Evolutionary conservation across 2,113 vertebrate genomes (phyloP), one percentile per base, ranked within the genome.

Genomic region (Psammodynastes pulverulentus): DNA sequence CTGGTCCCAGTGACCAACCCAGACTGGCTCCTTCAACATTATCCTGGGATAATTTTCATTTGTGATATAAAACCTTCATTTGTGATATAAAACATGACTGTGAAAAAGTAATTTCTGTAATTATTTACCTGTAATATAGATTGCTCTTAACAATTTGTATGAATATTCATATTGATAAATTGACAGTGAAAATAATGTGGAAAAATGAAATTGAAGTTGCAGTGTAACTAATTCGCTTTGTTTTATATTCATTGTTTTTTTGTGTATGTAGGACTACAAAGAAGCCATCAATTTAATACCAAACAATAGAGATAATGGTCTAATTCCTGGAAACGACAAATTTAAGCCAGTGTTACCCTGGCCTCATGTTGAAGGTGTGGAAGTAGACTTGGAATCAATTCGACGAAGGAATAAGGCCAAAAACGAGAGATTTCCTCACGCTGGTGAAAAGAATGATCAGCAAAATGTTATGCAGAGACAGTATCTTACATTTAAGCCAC

Each of bases 331-430:
- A 97, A 98, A 98, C 52, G 97, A 98, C 94, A 98, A 97, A 95
- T 99, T 99, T 96, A 99, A 98, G 95, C 98, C 99, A 2, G 98
- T 99, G 94, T 97, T 99, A 92, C 99, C 99, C 15, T 99, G 99
- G 99, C 99, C 99, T 97, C 99, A 98, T 23, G 99, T 99, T 52
- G 99, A 99, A 97, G 99, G 99, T 52, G 97, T 99, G 89, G 99
- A 99, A 97, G 99, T 99, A 45, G 98, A 99, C 97, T 98, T 99
- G 90, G 98, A 99, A 95, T 98, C 98, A 89, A 98, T 99, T 97
- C 96, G 98, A 95, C 98, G 98, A 96, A 98, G 98, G 96, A 98
- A 98, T 93, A 98, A 98, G 94, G 97, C 95, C 92, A 98, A 97
- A 97, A 97, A 97, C 90, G 96, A 97, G 95, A 92, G 97, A 91